These are phyloP conservation scores for Agriopis leucophaearia DNA, from an alignment of 2,888 invertebrate species.

Conservation along the genomic window DNA sequence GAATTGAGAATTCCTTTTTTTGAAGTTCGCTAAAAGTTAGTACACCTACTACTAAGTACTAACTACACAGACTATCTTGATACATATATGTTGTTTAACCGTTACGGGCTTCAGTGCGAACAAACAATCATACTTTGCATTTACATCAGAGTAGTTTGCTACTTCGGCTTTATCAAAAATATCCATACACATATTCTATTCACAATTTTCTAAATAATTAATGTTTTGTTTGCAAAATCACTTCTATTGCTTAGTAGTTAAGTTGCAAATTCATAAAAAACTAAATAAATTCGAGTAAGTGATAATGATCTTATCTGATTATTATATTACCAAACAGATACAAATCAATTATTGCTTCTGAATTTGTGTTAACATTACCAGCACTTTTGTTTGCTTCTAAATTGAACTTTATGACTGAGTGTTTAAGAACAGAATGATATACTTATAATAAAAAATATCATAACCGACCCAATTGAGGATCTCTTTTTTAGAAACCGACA, in stretches of 20 bases:
- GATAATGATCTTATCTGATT: slow-evolving; percentile 18
- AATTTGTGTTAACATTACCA: not conserved
- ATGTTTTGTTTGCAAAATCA: not conserved
- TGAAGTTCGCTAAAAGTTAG: too few species aligned
- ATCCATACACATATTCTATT: not conserved
- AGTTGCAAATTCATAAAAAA: not conserved
- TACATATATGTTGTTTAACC: too few species aligned
- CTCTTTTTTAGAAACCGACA: not conserved
- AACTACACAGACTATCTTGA: too few species aligned
- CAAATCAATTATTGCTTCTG: slow-evolving; percentile 12
- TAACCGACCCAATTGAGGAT: not conserved
- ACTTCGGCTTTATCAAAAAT: too few species aligned
- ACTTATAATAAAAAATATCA: not conserved
- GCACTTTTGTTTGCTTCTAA: not conserved
- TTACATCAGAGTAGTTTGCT: too few species aligned
- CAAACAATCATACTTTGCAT: too few species aligned
- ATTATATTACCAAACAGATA: slow-evolving; percentile 8
- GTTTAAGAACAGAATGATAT: too few species aligned
- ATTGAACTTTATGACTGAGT: slow-evolving; percentile 1
- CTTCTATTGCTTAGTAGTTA: slow-evolving; percentile 3
- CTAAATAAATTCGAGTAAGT: not conserved
- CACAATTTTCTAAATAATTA: not conserved
- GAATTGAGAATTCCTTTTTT: too few species aligned
- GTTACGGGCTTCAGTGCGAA: too few species aligned
- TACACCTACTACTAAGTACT: too few species aligned